phyloP scores from a whole-genome alignment of 2,888 invertebrate genomes.

The Drosophila pseudotakahashii region DNA sequence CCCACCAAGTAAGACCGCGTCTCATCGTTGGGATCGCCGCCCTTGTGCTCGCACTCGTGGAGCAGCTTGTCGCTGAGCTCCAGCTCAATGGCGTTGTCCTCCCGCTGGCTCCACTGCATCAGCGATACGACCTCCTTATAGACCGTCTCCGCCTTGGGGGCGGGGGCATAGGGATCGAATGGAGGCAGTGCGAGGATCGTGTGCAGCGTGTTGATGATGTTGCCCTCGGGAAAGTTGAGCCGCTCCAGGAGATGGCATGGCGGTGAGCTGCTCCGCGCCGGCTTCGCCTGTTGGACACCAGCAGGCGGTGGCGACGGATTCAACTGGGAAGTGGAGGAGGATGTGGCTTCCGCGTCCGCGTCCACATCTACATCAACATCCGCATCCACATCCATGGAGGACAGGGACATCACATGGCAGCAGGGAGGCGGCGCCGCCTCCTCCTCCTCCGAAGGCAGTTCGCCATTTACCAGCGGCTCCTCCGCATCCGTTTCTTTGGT shows the following conservation, averaged over 20 bases:
- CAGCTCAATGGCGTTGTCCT: slow-evolving; percentile 80
- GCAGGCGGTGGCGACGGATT: slow-evolving; percentile 33
- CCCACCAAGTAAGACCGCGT: slow-evolving; percentile 75
- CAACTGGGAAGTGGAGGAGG: slow-evolving; percentile 53
- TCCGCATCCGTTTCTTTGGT: slow-evolving; percentile 51
- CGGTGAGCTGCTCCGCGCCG: slow-evolving; percentile 43
- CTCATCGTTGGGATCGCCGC: slow-evolving; percentile 71
- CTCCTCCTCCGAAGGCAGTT: slow-evolving; percentile 64
- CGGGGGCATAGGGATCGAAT: slow-evolving; percentile 80
- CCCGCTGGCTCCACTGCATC: slow-evolving; percentile 79
- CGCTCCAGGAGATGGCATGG: slow-evolving; percentile 64
- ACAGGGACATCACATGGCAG: slow-evolving; percentile 73
- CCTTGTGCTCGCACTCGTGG: slow-evolving; percentile 66
- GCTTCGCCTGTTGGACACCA: slow-evolving; percentile 29
- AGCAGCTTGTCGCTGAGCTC: slow-evolving; percentile 78
- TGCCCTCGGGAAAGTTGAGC: slow-evolving; percentile 70
- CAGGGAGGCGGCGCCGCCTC: slow-evolving; percentile 39
- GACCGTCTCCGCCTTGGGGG: slow-evolving; percentile 75
- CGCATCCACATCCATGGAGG: slow-evolving; percentile 68
- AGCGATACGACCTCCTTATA: slow-evolving; percentile 82
- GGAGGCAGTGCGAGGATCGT: slow-evolving; percentile 80
- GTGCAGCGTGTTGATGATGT: slow-evolving; percentile 72
- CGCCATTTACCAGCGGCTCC: slow-evolving; percentile 59
- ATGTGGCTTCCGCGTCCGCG: slow-evolving; percentile 27
- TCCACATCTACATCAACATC: slow-evolving; percentile 51